These are phyloP conservation scores for Mastigias papua DNA, from an alignment of 30 jellyfish, hydroid and myxozoan genomes.

Conservation along the genomic window DNA sequence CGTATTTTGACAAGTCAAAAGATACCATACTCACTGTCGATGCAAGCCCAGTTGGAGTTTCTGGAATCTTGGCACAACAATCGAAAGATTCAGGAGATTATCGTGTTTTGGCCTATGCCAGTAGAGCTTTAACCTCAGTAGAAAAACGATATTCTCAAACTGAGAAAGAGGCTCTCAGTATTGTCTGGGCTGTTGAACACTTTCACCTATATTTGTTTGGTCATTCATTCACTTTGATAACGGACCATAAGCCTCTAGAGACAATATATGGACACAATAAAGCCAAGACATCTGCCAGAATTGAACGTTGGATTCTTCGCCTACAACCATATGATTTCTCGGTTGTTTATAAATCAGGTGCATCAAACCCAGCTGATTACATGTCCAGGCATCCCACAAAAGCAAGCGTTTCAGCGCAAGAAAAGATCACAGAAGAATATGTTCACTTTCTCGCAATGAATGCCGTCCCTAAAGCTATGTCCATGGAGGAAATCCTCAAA, in stretches of 20 bases:
- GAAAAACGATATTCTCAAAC: conserved; percentile 57
- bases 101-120: conserved; percentile 28
- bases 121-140: conserved; percentile 9
- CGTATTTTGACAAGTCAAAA: conserved; percentile 35
- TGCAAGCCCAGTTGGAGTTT: conserved; percentile 53
- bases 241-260: conserved; percentile 65
- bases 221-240: not conserved
- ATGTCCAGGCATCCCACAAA: conserved; percentile 37
- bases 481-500: not conserved
- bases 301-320: conserved; percentile 42
- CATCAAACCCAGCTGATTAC: conserved; percentile 31
- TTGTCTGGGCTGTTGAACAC: conserved; percentile 45
- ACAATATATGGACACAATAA: not conserved
- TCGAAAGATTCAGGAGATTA: not conserved
- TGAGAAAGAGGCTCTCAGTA: conserved; percentile 37
- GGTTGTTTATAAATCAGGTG: conserved; percentile 35
- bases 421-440: not conserved
- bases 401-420: not conserved
- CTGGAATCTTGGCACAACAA: conserved; percentile 40
- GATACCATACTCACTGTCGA: conserved; percentile 16
- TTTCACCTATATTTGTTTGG: conserved; percentile 28
- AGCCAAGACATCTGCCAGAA: conserved; percentile 49
- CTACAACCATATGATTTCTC: conserved; percentile 24
- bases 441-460: not conserved
- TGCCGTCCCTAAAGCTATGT: conserved; percentile 20